Evolutionary conservation across 1,140 invertebrate species (phyloP).

Genomic region (Neodiprion fabricii): DNA sequence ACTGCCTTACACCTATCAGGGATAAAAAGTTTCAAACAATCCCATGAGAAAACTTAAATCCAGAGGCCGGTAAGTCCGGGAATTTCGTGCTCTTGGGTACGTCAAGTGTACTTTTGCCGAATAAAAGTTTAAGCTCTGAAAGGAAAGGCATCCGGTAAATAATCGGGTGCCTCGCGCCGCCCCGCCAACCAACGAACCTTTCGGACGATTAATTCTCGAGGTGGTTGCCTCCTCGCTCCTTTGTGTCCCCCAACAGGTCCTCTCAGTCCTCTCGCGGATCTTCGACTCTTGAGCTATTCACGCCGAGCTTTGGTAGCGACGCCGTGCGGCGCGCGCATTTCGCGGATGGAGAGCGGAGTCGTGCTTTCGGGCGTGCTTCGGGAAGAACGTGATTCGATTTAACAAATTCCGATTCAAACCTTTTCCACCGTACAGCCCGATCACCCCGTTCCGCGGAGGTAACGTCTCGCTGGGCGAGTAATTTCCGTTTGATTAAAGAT

Average conservation of each 20-base stretch:
- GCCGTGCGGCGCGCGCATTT: slow-evolving; percentile 11
- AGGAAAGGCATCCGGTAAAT: no score
- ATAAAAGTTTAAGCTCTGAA: no score
- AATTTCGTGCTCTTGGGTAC: no score
- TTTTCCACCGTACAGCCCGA: slow-evolving; percentile 42
- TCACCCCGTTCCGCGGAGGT: slow-evolving; percentile 35
- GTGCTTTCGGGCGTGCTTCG: slow-evolving; percentile 15
- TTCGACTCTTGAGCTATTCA: slow-evolving; percentile 7
- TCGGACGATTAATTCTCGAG: not conserved
- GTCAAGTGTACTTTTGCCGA: no score
- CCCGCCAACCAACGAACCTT: no score
- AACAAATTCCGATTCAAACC: slow-evolving; percentile 57
- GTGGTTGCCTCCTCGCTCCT: not conserved
- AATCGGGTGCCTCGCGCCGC: no score
- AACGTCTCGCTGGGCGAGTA: slow-evolving; percentile 48
- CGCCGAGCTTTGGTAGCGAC: not conserved
- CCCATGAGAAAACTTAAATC: no score
- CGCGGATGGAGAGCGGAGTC: slow-evolving; percentile 23
- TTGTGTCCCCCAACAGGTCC: not conserved
- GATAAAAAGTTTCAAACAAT: no score
- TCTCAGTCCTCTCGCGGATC: not conserved
- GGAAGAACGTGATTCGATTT: slow-evolving; percentile 57
- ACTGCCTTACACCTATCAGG: no score
- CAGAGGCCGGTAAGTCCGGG: no score
- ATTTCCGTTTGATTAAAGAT: slow-evolving; percentile 56